Percentiles rank a stretch among this genome's conserved stretches.
Evolutionary conservation across 2,888 invertebrate species (phyloP).

Genomic region (Drosophila mayaguana): DNA sequence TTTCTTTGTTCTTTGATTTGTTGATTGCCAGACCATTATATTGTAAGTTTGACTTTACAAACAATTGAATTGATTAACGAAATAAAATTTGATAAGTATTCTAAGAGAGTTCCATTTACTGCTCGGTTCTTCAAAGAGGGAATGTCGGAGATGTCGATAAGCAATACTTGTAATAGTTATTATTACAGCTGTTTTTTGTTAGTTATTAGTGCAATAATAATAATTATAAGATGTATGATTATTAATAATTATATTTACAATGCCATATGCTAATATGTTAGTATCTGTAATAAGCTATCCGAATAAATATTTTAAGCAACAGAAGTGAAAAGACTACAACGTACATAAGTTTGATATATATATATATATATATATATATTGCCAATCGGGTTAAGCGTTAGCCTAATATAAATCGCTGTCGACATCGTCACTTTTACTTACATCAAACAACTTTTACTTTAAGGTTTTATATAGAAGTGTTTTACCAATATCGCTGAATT

Average conservation of each 20-base stretch:
- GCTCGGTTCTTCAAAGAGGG: background rate
- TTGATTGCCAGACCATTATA: background rate
- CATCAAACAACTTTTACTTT: constrained; percentile 55
- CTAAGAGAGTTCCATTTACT: background rate
- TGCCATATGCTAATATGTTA: no score
- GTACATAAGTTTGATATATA: no score
- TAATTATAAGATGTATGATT: no score
- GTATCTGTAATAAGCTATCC: no score
- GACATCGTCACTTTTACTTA: constrained; percentile 66
- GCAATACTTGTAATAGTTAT: no score
- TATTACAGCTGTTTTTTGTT: no score
- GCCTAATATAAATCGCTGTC: constrained; percentile 54
- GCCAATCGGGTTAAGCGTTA: background rate
- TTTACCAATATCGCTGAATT: constrained; percentile 51
- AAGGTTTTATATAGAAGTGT: constrained; percentile 61
- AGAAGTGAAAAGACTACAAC: no score
- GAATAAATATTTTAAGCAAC: no score
- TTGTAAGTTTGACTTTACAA: background rate
- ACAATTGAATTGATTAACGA: background rate
- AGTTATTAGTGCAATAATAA: no score
- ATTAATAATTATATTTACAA: no score
- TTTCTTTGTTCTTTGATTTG: background rate
- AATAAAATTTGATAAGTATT: background rate
- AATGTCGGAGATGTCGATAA: background rate
- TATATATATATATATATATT: background rate